A percentile compares a stretch with the other conserved stretches of the same genome.
Conservation (phyloP, 2,888 invertebrate species). For the Eledona agricola region DNA sequence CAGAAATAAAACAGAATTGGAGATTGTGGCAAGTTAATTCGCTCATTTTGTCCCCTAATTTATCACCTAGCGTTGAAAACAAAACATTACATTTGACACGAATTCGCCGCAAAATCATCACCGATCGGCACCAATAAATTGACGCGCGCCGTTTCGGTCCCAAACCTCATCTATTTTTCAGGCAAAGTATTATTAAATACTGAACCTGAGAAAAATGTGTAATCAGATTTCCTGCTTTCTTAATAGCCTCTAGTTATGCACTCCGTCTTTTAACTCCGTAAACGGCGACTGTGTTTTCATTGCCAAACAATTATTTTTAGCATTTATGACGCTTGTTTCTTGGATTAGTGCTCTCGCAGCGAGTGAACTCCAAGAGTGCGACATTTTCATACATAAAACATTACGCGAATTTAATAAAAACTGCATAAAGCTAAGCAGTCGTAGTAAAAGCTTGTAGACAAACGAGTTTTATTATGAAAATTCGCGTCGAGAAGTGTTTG, state of each 20-base stretch:
- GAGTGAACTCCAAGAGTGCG: neutral
- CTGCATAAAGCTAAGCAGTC: no score
- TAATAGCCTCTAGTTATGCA: no score
- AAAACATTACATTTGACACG: slow-evolving; percentile 12
- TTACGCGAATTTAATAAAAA: no score
- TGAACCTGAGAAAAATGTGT: no score
- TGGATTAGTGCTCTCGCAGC: neutral
- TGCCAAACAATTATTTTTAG: slow-evolving; percentile 9
- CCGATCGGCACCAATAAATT: slow-evolving; percentile 10
- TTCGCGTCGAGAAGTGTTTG: no score
- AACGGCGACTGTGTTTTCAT: slow-evolving; percentile 18
- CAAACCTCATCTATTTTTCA: no score
- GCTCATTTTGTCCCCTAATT: slow-evolving; percentile 4
- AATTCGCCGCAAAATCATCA: slow-evolving; percentile 8
- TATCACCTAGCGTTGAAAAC: slow-evolving; percentile 7
- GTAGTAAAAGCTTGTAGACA: no score
- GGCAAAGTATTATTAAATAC: no score
- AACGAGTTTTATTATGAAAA: no score
- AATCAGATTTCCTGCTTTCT: no score
- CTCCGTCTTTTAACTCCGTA: slow-evolving; percentile 14
- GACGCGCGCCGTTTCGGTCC: slow-evolving; percentile 7
- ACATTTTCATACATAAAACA: no score
- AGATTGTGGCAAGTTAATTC: slow-evolving; percentile 13
- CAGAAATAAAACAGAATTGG: slow-evolving; percentile 11
- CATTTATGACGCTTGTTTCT: slow-evolving; percentile 9